Percentiles rank a stretch among this genome's conserved stretches.
phyloP scores from a whole-genome alignment of 2,797 vertebrate species.

The Siniperca scherzeri region DNA sequence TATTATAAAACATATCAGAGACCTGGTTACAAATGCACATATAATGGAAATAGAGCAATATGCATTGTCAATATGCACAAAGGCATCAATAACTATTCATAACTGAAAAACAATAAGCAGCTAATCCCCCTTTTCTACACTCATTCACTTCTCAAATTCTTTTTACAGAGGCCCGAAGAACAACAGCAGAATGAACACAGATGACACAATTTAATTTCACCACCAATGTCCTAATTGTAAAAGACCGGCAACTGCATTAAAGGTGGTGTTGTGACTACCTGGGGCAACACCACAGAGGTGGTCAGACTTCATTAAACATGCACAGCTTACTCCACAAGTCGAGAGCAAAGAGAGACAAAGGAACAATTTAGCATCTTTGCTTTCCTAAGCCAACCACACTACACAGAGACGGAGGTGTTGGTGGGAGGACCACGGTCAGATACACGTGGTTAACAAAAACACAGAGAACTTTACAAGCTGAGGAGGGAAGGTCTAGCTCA shows the following conservation, averaged over 20 bases:
- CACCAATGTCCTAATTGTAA: constrained; percentile 7
- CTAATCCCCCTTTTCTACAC: not conserved
- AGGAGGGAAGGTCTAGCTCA: not conserved
- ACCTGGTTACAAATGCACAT: not conserved
- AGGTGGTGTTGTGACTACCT: constrained; percentile 5
- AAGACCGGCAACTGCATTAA: not conserved
- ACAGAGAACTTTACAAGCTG: not conserved
- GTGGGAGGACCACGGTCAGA: not conserved
- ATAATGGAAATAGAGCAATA: not conserved
- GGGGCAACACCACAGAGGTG: constrained; percentile 4
- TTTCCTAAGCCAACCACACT: constrained; percentile 2
- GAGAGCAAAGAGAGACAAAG: constrained; percentile 21
- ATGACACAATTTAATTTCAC: constrained; percentile 5
- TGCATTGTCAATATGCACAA: not conserved
- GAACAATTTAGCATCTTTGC: constrained; percentile 17
- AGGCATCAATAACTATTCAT: not conserved
- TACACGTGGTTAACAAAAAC: not conserved
- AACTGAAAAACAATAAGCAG: constrained; percentile 2
- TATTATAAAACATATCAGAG: not conserved
- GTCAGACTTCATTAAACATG: constrained; percentile 25
- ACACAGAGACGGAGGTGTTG: not conserved
- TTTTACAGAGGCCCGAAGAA: not conserved
- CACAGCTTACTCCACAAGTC: not conserved
- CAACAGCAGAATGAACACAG: constrained; percentile 14
- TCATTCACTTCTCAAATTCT: not conserved